phyloP scores from a whole-genome alignment of 2,888 invertebrate genomes.

The Lasioglossum lativentre region DNA sequence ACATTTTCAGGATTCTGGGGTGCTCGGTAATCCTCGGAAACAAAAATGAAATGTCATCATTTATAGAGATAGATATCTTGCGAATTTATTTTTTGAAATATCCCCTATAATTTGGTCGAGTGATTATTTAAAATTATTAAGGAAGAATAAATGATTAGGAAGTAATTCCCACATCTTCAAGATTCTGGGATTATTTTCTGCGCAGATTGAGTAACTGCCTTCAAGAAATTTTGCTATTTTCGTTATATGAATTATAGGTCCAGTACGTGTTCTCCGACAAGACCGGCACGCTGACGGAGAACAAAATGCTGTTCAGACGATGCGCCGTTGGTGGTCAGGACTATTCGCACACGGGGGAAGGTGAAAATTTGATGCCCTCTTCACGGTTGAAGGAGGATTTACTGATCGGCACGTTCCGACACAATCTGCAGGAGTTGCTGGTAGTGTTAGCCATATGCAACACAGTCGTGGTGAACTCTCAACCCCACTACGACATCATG shows the following conservation, averaged over 20 bases:
- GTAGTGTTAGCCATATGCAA: slow-evolving; percentile 97
- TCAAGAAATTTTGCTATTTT: neutral
- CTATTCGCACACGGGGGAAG: slow-evolving; percentile 92
- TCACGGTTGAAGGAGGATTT: slow-evolving; percentile 86
- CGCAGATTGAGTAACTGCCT: neutral
- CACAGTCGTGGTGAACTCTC: slow-evolving; percentile 96
- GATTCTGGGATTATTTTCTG: too few relatives aligned
- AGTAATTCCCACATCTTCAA: too few relatives aligned
- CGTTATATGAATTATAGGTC: slow-evolving; percentile 83
- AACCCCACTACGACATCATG: slow-evolving; percentile 91
- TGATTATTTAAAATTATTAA: too few relatives aligned
- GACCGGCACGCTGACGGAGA: slow-evolving; percentile 98
- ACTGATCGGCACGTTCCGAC: slow-evolving; percentile 86
- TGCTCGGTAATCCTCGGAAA: neutral
- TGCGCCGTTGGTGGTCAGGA: slow-evolving; percentile 96
- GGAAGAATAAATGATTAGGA: too few relatives aligned
- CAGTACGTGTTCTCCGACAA: slow-evolving; percentile 98
- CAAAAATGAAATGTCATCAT: neutral
- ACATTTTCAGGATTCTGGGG: too few relatives aligned
- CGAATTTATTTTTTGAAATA: neutral
- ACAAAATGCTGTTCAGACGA: slow-evolving; percentile 97
- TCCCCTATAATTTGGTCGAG: neutral
- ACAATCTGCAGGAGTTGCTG: slow-evolving; percentile 94
- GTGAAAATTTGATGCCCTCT: slow-evolving; percentile 87
- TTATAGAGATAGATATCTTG: neutral